Conservation (phyloP, 2,888 invertebrate genomes). For the Oxystoma pomonae region DNA sequence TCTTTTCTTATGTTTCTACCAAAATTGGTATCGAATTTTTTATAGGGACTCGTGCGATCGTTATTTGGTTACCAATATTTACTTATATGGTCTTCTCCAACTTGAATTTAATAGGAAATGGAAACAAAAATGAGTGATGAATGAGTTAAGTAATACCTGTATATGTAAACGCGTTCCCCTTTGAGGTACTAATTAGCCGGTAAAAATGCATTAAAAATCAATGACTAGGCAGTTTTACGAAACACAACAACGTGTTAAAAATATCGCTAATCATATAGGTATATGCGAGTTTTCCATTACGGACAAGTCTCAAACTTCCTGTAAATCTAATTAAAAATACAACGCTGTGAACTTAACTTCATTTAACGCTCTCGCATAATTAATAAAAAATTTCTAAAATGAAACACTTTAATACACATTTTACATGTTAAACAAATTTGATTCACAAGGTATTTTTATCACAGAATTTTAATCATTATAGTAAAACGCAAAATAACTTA, state of each 20-base stretch:
- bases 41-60: no score
- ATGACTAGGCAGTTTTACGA: conserved; percentile 39
- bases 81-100: no score
- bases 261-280: conserved; percentile 37
- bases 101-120: no score
- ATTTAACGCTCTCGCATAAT: conserved; percentile 32
- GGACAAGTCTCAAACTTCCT: conserved; percentile 28
- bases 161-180: not conserved
- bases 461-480: no score
- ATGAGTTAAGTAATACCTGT: conserved; percentile 1
- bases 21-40: no score
- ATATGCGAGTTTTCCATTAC: conserved; percentile 37
- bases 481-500: no score
- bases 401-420: no score
- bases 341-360: conserved; percentile 38
- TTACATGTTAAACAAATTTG: no score
- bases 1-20: no score
- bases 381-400: conserved; percentile 23
- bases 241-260: conserved; percentile 31
- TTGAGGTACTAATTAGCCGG: conserved; percentile 31
- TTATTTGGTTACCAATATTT: no score
- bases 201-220: conserved; percentile 39
- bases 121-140: not conserved
- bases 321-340: conserved; percentile 32
- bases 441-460: no score